A percentile compares a stretch with the other conserved stretches of the same genome.
These are phyloP conservation scores for Apantesis nais DNA, from an alignment of 2,888 invertebrate species.

Conservation along the genomic window DNA sequence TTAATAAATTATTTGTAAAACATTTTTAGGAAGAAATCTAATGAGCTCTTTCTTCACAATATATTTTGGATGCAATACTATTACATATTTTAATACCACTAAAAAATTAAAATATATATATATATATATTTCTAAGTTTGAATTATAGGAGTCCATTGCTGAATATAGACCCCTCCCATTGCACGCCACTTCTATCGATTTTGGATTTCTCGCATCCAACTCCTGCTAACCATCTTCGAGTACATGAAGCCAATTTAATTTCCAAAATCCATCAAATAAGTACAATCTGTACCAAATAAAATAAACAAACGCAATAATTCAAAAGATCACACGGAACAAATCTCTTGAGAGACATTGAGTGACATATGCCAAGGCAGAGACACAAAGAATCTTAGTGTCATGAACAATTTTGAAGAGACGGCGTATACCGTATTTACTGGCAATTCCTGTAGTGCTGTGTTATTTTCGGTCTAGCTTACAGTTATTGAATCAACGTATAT, in stretches of 20 bases:
- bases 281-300: neutral
- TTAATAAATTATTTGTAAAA: too few species aligned
- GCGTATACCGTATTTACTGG: neutral
- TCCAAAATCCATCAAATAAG: neutral
- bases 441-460: neutral
- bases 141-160: too few species aligned
- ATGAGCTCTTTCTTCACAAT: neutral
- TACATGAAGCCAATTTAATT: neutral
- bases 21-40: neutral
- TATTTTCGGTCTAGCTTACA: neutral
- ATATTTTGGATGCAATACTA: too few species aligned
- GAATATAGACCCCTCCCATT: too few species aligned
- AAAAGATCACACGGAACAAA: neutral
- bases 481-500: neutral
- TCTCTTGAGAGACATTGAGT: neutral
- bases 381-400: neutral
- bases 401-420: neutral
- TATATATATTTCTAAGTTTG: too few species aligned
- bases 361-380: slow-evolving; percentile 10
- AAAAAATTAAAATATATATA: too few species aligned
- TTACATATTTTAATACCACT: too few species aligned
- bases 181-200: too few species aligned
- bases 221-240: too few species aligned
- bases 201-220: too few species aligned
- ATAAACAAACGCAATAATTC: neutral